These are phyloP conservation scores for Electrophaes corylata DNA, from an alignment of 2,888 invertebrate species.

Conservation along the genomic window DNA sequence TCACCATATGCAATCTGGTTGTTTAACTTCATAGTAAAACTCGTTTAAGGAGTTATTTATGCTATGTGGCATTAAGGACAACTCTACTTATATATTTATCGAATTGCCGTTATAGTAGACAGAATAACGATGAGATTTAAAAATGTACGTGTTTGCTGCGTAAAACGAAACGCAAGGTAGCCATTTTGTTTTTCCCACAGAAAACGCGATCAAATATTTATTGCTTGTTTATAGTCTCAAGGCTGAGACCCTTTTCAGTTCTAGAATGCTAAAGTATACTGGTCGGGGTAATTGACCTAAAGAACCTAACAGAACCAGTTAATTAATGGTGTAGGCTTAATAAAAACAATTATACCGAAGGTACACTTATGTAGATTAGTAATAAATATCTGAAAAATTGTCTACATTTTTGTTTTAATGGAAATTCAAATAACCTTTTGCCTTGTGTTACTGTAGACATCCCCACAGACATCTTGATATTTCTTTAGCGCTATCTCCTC, in stretches of 20 bases:
- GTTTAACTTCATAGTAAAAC: conserved; percentile 5
- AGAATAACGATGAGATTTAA: conserved; percentile 46
- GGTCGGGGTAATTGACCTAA: background rate
- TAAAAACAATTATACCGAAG: no score
- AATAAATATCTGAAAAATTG: no score
- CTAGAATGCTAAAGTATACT: background rate
- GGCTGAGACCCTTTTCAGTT: background rate
- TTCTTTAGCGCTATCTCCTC: no score
- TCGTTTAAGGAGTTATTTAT: conserved; percentile 12
- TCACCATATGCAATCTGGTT: background rate
- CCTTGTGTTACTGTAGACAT: no score
- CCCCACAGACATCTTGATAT: background rate
- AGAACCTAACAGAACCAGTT: background rate
- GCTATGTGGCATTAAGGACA: conserved; percentile 23
- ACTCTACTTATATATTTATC: conserved; percentile 39
- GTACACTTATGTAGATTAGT: no score
- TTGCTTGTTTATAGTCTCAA: background rate
- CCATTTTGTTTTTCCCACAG: conserved; percentile 43
- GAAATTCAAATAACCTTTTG: no score
- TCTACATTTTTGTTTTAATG: no score
- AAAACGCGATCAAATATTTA: conserved; percentile 23
- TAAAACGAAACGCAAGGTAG: conserved; percentile 35
- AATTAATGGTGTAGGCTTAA: no score
- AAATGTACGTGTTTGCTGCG: conserved; percentile 37
- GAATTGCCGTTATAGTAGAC: conserved; percentile 44